Evolutionary conservation across 2,888 invertebrate species (phyloP).

Genomic region (Caenorhabditis panamensis): DNA sequence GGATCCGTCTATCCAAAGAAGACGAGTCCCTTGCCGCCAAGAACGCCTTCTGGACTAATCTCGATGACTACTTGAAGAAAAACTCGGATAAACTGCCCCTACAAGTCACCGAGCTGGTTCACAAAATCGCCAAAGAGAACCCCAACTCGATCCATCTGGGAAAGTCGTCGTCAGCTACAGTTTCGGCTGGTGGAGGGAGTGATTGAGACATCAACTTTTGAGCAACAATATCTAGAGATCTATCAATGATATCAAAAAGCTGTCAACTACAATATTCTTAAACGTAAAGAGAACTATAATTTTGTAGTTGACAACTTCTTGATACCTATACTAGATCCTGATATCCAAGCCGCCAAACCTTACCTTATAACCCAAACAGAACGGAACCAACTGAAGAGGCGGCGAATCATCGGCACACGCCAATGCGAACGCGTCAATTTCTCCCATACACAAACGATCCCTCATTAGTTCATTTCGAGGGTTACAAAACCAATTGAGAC

Average conservation of each 20-base stretch:
- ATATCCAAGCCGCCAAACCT: neutral
- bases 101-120: slow-evolving; percentile 1
- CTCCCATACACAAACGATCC: slow-evolving; percentile 72
- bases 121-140: neutral
- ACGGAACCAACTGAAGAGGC: slow-evolving; percentile 73
- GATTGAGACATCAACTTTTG: too few species aligned
- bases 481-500: slow-evolving; percentile 70
- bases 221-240: too few species aligned
- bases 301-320: too few species aligned
- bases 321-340: too few species aligned
- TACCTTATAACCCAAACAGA: slow-evolving; percentile 73
- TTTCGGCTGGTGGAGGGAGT: too few species aligned
- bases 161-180: too few species aligned
- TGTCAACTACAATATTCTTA: too few species aligned
- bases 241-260: too few species aligned
- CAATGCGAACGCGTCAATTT: slow-evolving; percentile 71
- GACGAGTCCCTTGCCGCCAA: slow-evolving; percentile 7
- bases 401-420: slow-evolving; percentile 74
- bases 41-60: slow-evolving; percentile 14
- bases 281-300: too few species aligned
- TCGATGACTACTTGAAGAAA: neutral
- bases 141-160: neutral
- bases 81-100: slow-evolving; percentile 3
- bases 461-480: slow-evolving; percentile 67
- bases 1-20: slow-evolving; percentile 17